Conservation (phyloP, 1,140 invertebrate species). For the Neotoxoptera formosana region DNA sequence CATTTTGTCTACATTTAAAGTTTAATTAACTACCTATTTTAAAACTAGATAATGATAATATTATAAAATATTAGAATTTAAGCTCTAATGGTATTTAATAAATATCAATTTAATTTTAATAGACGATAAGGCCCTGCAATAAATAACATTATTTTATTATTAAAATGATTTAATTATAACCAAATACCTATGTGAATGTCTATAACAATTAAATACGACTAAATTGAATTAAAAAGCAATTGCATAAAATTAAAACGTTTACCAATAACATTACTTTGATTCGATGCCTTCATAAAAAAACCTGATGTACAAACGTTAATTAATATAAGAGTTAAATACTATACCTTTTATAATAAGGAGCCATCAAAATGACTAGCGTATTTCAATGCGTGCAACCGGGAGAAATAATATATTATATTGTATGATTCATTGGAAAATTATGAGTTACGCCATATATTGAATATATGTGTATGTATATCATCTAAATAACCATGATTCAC, state of each 20-base stretch:
- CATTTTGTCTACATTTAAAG: background rate
- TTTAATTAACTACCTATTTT: background rate
- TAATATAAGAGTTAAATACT: background rate
- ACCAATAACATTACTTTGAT: background rate
- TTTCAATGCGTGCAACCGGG: background rate
- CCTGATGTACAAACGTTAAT: background rate
- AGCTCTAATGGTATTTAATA: background rate
- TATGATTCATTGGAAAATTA: slow-evolving; percentile 20
- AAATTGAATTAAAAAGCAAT: background rate
- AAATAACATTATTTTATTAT: background rate
- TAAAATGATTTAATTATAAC: background rate
- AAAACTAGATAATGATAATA: slow-evolving; percentile 6
- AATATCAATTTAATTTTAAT: slow-evolving; percentile 25
- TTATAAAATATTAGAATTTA: slow-evolving; percentile 8
- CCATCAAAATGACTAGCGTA: background rate
- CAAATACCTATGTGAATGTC: background rate
- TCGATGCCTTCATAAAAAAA: background rate
- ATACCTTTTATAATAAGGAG: background rate
- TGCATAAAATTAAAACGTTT: background rate
- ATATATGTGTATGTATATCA: background rate
- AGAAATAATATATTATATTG: background rate
- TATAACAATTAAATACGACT: background rate
- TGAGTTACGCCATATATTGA: background rate
- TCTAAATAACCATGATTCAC: slow-evolving; percentile 18
- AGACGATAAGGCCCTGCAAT: background rate